Conservation (phyloP, 2,797 vertebrate species). For the Clamator glandarius region DNA sequence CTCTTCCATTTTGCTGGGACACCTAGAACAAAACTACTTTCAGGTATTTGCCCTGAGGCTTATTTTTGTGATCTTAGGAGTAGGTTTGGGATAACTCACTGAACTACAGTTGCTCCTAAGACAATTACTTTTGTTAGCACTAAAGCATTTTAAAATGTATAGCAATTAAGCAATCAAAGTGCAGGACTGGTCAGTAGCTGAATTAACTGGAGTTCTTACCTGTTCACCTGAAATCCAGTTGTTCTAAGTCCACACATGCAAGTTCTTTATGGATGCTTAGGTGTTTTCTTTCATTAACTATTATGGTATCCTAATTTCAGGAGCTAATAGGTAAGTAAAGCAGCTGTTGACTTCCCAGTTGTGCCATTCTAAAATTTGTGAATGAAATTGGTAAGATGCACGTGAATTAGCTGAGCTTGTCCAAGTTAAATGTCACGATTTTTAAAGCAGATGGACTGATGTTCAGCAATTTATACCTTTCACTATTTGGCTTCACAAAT, state of each 20-base stretch:
- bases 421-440: neutral
- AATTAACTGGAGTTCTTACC: neutral
- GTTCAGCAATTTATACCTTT: neutral
- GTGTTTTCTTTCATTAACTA: neutral
- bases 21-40: neutral
- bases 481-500: neutral
- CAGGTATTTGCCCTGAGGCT: neutral
- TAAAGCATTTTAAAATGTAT: neutral
- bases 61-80: neutral
- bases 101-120: neutral
- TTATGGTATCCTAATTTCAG: neutral
- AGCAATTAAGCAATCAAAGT: neutral
- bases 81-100: neutral
- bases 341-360: neutral
- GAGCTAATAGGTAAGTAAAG: slow-evolving; percentile 8
- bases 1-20: neutral
- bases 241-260: neutral
- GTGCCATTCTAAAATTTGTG: neutral
- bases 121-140: neutral
- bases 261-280: neutral
- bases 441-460: neutral
- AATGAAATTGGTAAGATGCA: neutral
- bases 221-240: neutral
- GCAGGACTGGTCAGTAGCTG: neutral
- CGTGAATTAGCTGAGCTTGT: neutral